These are phyloP conservation scores for Mormyrops boulengeri DNA, from an alignment of 2,797 vertebrate species.

Conservation along the genomic window DNA sequence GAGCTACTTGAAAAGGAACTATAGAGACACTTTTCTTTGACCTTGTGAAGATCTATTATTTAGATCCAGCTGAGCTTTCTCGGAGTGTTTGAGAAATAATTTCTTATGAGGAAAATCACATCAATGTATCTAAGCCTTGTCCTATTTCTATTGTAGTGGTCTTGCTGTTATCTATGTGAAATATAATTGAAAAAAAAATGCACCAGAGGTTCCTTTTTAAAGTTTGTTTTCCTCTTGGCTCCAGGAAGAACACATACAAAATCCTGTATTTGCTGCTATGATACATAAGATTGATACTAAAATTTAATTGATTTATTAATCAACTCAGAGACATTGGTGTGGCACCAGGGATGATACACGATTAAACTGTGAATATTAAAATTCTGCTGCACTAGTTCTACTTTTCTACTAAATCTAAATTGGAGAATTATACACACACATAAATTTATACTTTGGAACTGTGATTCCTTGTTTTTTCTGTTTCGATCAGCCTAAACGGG, in stretches of 20 bases:
- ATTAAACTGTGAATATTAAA: background rate
- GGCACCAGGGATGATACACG: background rate
- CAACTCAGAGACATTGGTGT: background rate
- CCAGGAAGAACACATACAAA: background rate
- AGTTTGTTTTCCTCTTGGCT: background rate
- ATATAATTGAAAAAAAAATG: background rate
- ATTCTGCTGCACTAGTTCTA: background rate
- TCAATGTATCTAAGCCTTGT: background rate
- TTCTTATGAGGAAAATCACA: constrained; percentile 6
- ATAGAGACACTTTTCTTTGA: background rate
- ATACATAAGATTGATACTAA: background rate
- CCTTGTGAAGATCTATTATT: constrained; percentile 1
- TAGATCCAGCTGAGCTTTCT: constrained; percentile 8
- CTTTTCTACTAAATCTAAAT: background rate
- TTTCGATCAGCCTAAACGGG: background rate
- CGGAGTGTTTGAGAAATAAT: background rate
- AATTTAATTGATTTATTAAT: background rate
- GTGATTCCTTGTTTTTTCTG: background rate
- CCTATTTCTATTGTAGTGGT: background rate
- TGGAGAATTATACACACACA: background rate
- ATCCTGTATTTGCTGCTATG: background rate
- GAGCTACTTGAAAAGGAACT: background rate
- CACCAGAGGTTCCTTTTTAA: background rate
- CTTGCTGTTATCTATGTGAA: background rate
- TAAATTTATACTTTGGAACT: background rate